Evolutionary conservation across 1,140 invertebrate genomes (phyloP).

Genomic region (Drosophila varians): DNA sequence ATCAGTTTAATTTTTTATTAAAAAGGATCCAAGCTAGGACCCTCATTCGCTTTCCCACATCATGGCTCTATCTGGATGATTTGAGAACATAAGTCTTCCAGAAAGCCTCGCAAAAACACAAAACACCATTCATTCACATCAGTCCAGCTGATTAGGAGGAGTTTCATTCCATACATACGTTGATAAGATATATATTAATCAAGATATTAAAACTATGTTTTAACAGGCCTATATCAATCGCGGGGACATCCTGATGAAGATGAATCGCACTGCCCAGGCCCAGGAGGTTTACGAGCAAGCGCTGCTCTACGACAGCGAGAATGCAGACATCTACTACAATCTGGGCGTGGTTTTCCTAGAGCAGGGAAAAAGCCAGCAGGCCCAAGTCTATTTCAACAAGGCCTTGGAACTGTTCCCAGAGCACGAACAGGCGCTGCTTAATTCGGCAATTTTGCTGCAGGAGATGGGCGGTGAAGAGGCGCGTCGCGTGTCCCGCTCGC

Average conservation of each 20-base stretch:
- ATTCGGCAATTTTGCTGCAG: constrained; percentile 97
- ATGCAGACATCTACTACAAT: constrained; percentile 99
- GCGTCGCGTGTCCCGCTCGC: constrained; percentile 90
- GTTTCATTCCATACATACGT: too few species aligned
- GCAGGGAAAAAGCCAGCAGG: constrained; percentile 95
- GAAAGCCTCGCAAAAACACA: too few species aligned
- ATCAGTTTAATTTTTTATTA: too few species aligned
- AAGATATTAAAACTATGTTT: background rate
- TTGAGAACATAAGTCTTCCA: too few species aligned
- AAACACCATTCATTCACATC: too few species aligned
- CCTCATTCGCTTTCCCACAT: too few species aligned
- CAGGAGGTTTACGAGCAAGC: constrained; percentile 97
- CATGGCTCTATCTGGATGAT: too few species aligned
- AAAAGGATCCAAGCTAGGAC: too few species aligned
- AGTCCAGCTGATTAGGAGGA: too few species aligned
- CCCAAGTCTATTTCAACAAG: constrained; percentile 95
- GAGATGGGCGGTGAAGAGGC: constrained; percentile 92
- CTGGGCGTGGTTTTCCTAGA: constrained; percentile 97
- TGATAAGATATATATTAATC: too few species aligned
- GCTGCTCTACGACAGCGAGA: constrained; percentile 95
- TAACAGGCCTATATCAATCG: constrained; percentile 98
- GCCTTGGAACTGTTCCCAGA: constrained; percentile 96
- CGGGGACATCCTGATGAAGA: constrained; percentile 97
- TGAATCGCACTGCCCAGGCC: constrained; percentile 97
- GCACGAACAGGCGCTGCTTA: constrained; percentile 96